phyloP scores from a whole-genome alignment of 1,140 invertebrate genomes.

The Carposina sasakii region DNA sequence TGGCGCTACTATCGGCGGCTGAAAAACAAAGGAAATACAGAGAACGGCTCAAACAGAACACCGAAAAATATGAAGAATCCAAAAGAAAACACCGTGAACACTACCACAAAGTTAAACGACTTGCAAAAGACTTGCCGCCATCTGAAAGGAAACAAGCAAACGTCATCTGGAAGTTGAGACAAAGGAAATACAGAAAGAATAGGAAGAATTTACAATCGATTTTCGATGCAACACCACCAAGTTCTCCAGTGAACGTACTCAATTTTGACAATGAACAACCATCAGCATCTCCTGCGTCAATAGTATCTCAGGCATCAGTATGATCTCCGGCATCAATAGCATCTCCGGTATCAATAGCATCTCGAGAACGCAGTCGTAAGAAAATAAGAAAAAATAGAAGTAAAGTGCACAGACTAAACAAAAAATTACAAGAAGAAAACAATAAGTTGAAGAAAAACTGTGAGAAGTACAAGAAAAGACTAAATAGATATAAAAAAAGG shows the following conservation, averaged over 20 bases:
- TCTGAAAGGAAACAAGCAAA: slow-evolving; percentile 9
- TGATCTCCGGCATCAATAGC: neutral
- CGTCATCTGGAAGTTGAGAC: slow-evolving; percentile 6
- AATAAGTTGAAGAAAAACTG: slow-evolving; percentile 2
- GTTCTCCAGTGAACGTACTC: too few relatives aligned
- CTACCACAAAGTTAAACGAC: slow-evolving; percentile 9
- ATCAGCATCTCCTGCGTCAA: neutral
- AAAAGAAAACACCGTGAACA: slow-evolving; percentile 13
- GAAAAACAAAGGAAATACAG: slow-evolving; percentile 9
- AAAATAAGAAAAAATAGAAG: slow-evolving; percentile 8
- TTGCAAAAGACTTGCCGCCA: slow-evolving; percentile 2
- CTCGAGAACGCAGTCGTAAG: slow-evolving; percentile 3
- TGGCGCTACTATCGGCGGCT: slow-evolving; percentile 4
- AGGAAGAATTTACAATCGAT: neutral
- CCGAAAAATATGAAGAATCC: slow-evolving; percentile 5
- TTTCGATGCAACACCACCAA: neutral
- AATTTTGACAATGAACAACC: neutral
- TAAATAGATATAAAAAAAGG: neutral
- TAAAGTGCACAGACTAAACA: slow-evolving; percentile 7
- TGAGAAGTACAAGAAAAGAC: slow-evolving; percentile 10
- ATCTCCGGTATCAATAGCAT: neutral
- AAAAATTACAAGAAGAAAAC: neutral
- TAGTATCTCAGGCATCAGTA: neutral
- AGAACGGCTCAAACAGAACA: slow-evolving; percentile 2
- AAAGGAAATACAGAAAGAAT: neutral